Conservation (phyloP, 2,113 vertebrate species). For the Panthera leo region DNA sequence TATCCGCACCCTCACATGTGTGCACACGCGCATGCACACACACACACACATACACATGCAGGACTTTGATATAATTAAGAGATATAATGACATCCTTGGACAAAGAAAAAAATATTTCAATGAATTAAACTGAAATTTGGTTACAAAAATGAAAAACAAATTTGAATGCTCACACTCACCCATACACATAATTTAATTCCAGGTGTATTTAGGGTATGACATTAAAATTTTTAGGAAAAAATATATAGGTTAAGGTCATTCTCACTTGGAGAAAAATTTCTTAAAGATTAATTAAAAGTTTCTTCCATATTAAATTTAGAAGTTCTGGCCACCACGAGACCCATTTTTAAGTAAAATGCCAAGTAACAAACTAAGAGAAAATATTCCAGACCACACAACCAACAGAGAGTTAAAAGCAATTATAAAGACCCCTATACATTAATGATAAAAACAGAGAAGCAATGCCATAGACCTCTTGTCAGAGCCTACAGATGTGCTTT, state of each 20-base stretch:
- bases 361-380: neutral
- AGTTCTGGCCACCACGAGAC: neutral
- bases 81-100: too few relatives aligned
- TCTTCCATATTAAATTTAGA: neutral
- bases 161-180: too few relatives aligned
- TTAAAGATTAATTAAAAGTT: neutral
- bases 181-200: too few relatives aligned
- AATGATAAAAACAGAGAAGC: neutral
- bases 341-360: neutral
- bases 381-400: neutral
- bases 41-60: too few relatives aligned
- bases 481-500: neutral
- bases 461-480: neutral
- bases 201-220: too few relatives aligned
- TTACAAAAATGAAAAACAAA: too few relatives aligned
- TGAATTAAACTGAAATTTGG: too few relatives aligned
- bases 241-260: neutral
- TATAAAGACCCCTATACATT: neutral
- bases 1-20: too few relatives aligned
- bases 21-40: accelerated
- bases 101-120: too few relatives aligned
- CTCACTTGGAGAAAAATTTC: neutral
- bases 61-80: too few relatives aligned
- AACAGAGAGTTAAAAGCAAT: neutral
- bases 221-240: neutral